Base-by-base conservation (phyloP, 1,140 invertebrate genomes). In the Antheraea pernyi region DNA sequence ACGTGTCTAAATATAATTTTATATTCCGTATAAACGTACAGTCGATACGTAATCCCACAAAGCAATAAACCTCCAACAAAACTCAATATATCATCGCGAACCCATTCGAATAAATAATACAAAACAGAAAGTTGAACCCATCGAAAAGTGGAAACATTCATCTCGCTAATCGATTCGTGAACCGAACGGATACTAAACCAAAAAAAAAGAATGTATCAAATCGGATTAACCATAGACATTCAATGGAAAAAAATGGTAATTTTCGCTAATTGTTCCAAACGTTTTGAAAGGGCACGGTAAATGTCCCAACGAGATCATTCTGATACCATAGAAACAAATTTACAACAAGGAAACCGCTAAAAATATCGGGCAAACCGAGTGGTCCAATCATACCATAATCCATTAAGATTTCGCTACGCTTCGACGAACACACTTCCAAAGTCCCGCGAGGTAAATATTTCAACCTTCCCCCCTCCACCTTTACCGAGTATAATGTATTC, bases 391-490 rank as follows among this genome's bases (percentile, higher is more conserved):
- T 86, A 85, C 74, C 79, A 89, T 89, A 89, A 91, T 91, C 86
- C 87, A 91, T 91, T 89, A 89, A 84, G 87, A 91, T 89, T 91
- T 89, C 73, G 75, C 82, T 75, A 67, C 85, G 84, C 86, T 81
- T 75, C 83, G 86, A 71, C 84, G 85, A 85, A 84, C 87, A 83
- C 87, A 86, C 84, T 90, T 86, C 83, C 83, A 83, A 89, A 91
- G 81, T 87, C 86, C 85, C 86, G 80, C 76, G 87, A 86, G 86
- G 87, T 90, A 90, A 90, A 91, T 89, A 89, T 91, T 88, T 89
- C 81, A 88, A 80, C 85, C 81, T 81, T 75, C 73, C 80, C 22
- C 70, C 77, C 11, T 13, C 74, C 72, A 72, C 73, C 73, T 77
- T 78, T 71, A 74, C 68, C 72, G 74, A 78, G 81, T 83, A 83